These are phyloP conservation scores for Caenorhabditis uteleia DNA, from an alignment of 2,888 invertebrate species.

Conservation along the genomic window DNA sequence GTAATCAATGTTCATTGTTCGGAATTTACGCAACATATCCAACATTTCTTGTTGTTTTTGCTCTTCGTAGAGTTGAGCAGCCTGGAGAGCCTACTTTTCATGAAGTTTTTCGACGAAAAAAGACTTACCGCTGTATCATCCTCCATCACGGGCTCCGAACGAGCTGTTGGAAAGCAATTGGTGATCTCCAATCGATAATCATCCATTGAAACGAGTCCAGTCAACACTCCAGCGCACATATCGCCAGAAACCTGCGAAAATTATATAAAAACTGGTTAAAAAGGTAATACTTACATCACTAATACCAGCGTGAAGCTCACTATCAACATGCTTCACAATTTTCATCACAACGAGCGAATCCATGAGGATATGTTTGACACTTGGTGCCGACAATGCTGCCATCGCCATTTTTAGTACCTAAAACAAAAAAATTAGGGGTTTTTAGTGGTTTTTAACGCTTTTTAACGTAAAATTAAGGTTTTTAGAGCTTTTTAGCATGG, in stretches of 20 bases:
- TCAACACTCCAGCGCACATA: constrained; percentile 67
- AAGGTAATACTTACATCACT: constrained; percentile 49
- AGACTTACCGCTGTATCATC: constrained; percentile 54
- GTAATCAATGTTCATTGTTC: constrained; percentile 70
- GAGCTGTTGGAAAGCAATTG: constrained; percentile 69
- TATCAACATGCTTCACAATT: constrained; percentile 69
- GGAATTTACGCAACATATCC: constrained; percentile 68
- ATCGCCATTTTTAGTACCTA: constrained; percentile 6
- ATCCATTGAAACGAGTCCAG: constrained; percentile 67
- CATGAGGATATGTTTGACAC: constrained; percentile 58
- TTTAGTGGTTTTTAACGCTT: neutral
- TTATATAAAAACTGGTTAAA: neutral
- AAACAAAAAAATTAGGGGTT: neutral
- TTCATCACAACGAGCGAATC: constrained; percentile 66
- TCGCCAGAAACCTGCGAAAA: constrained; percentile 61
- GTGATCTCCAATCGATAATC: constrained; percentile 68
- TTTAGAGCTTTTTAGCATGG: neutral
- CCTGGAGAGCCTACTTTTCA: constrained; percentile 20
- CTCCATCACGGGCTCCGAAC: constrained; percentile 61
- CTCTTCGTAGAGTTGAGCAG: constrained; percentile 54
- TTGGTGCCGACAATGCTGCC: constrained; percentile 46
- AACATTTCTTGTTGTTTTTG: constrained; percentile 63
- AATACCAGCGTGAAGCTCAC: constrained; percentile 68
- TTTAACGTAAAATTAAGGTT: neutral
- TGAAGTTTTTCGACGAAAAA: neutral